Conservation (phyloP, 2,113 vertebrate species). For the Megaleporinus macrocephalus region DNA sequence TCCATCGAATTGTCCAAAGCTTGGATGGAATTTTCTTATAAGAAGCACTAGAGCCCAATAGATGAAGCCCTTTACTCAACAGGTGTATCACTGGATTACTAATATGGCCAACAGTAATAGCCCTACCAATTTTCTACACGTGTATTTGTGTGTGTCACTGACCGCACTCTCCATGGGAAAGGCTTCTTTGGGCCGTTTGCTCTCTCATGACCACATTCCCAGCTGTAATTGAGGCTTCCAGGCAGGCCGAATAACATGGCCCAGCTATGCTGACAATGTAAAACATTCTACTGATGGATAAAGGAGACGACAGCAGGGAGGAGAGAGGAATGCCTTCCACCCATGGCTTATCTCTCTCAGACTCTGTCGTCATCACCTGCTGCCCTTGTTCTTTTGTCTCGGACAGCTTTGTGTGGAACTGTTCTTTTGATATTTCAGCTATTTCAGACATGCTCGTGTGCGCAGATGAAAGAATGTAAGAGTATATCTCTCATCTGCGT, state of each 20-base stretch:
- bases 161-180: background rate
- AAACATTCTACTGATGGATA: constrained; percentile 40
- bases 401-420: constrained; percentile 42
- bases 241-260: constrained; percentile 32
- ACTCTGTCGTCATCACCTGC: constrained; percentile 39
- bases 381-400: constrained; percentile 19
- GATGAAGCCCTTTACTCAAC: too few species aligned
- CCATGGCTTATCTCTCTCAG: constrained; percentile 46
- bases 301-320: background rate
- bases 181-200: background rate
- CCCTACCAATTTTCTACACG: background rate
- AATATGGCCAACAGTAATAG: too few species aligned
- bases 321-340: background rate
- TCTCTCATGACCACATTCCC: constrained; percentile 32
- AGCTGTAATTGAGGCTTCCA: constrained; percentile 37
- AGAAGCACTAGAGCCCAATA: too few species aligned
- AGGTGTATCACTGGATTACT: too few species aligned
- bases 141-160: background rate
- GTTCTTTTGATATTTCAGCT: constrained; percentile 33
- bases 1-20: too few species aligned
- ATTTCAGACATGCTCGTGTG: constrained; percentile 25
- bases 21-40: too few species aligned
- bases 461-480: background rate
- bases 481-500: too few species aligned
- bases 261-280: constrained; percentile 49